Conservation (phyloP, 2,888 invertebrate genomes). For the Ditula angustiorana region DNA sequence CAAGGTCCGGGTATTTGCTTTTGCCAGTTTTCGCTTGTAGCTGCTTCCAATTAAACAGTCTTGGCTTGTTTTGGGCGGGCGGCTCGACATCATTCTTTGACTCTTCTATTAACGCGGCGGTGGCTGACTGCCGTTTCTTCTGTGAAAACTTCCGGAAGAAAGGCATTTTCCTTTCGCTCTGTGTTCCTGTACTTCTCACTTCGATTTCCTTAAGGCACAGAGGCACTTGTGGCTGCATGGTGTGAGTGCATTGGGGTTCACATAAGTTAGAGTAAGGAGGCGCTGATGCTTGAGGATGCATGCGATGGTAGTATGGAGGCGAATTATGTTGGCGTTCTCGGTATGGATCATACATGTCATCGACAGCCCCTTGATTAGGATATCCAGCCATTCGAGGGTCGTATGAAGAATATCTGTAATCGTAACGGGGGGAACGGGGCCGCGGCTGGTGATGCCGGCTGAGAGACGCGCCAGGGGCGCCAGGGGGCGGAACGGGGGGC, state of each 20-base stretch:
- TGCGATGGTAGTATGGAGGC: constrained; percentile 43
- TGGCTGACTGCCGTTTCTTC: constrained; percentile 53
- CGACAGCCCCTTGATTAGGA: neutral
- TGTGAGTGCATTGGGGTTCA: constrained; percentile 47
- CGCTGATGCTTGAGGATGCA: constrained; percentile 48
- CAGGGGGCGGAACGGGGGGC: constrained; percentile 52
- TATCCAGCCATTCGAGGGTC: neutral
- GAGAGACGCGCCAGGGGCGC: constrained; percentile 47
- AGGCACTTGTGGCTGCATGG: constrained; percentile 61
- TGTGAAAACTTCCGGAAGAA: constrained; percentile 66
- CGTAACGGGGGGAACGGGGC: constrained; percentile 42
- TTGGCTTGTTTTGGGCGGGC: constrained; percentile 48
- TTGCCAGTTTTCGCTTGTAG: constrained; percentile 54
- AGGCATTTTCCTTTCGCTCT: constrained; percentile 71
- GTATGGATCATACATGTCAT: constrained; percentile 32
- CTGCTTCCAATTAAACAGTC: constrained; percentile 61
- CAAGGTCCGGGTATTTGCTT: constrained; percentile 38
- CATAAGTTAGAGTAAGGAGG: constrained; percentile 47
- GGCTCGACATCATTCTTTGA: constrained; percentile 54
- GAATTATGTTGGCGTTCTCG: constrained; percentile 38
- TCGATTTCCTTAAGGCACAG: constrained; percentile 76
- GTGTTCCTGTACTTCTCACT: constrained; percentile 74
- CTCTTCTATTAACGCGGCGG: constrained; percentile 41
- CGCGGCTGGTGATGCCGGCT: constrained; percentile 41
- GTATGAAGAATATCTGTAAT: constrained; percentile 44